phyloP scores from a whole-genome alignment of 2,797 vertebrate genomes.

The Halcyon leucocephala region DNA sequence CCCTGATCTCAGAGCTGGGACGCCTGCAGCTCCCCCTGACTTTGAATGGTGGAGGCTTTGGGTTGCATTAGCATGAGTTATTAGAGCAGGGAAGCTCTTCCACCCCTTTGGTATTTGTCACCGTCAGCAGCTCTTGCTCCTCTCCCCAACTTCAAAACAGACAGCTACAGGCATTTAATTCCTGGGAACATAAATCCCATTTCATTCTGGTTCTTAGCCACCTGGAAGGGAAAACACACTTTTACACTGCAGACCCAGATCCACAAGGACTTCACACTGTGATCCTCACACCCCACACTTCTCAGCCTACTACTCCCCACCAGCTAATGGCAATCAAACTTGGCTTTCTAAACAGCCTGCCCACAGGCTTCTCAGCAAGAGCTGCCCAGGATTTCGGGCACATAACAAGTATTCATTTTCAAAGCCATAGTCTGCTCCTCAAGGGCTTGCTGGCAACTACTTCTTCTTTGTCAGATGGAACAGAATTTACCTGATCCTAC shows the following conservation, averaged over 20 bases:
- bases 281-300: background rate
- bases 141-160: constrained; percentile 17
- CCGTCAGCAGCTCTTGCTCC: background rate
- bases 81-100: background rate
- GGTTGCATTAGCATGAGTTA: constrained; percentile 30
- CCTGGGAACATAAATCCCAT: constrained; percentile 14
- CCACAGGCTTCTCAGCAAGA: background rate
- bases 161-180: constrained; percentile 14
- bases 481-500: constrained; percentile 27
- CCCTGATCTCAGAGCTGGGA: background rate
- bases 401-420: background rate
- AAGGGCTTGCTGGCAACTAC: constrained; percentile 15
- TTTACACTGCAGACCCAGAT: background rate
- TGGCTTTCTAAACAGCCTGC: background rate
- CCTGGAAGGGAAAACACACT: background rate
- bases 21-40: background rate
- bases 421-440: background rate
- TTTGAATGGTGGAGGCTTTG: background rate
- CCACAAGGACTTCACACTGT: background rate
- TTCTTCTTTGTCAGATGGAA: background rate
- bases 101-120: constrained; percentile 7
- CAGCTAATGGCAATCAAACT: background rate
- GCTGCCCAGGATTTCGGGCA: background rate
- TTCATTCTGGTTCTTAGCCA: constrained; percentile 12
- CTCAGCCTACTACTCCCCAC: background rate